phyloP scores from a whole-genome alignment of 2,113 vertebrate species.

The Todiramphus chloris region DNA sequence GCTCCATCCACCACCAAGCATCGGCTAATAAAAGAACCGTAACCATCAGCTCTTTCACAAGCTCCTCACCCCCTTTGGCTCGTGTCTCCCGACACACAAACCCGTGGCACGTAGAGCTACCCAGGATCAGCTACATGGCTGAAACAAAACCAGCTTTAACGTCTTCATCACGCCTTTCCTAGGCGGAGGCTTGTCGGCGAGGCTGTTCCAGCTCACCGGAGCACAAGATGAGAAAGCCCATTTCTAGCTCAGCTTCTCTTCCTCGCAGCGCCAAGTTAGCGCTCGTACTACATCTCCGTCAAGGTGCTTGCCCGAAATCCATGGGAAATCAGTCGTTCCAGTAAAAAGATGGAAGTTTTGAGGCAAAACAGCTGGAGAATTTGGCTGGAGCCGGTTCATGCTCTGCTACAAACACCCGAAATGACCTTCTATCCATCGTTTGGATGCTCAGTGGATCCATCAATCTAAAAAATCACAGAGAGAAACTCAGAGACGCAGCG shows the following conservation, averaged over 20 bases:
- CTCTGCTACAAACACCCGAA: fast-evolving
- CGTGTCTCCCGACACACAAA: fast-evolving
- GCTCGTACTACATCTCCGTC: background rate
- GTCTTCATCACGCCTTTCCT: background rate
- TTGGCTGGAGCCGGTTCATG: background rate
- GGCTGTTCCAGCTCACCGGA: background rate
- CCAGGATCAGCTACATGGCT: fast-evolving
- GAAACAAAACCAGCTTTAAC: background rate
- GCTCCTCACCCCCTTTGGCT: background rate
- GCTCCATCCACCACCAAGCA: background rate
- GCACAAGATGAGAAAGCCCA: background rate
- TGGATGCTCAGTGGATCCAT: background rate
- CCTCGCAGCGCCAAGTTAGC: fast-evolving
- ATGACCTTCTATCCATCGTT: background rate
- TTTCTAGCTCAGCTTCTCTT: background rate
- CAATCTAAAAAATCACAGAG: background rate
- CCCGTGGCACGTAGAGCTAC: background rate
- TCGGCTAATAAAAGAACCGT: background rate
- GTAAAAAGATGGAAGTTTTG: background rate
- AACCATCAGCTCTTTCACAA: background rate
- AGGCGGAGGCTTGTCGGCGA: background rate
- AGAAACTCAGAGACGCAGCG: fast-evolving
- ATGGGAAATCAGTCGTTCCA: fast-evolving
- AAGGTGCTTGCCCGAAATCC: background rate
- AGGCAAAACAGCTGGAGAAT: fast-evolving